A percentile compares a stretch with the other conserved stretches of the same genome.
phyloP scores from a whole-genome alignment of 1,140 invertebrate genomes.

The Lasioglossum baleicum region DNA sequence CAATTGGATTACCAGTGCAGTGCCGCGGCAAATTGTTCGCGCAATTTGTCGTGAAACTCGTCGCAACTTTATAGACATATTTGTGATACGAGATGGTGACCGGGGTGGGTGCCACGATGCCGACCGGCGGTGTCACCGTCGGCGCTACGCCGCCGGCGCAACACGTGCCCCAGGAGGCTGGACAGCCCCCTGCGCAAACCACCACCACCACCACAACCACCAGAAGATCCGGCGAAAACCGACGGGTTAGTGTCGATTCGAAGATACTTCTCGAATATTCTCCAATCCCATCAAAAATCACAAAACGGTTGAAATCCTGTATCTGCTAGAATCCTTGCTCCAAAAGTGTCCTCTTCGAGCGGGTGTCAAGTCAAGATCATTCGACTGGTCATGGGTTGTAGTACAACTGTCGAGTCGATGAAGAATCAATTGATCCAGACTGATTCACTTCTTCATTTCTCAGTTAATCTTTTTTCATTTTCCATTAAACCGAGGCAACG shows the following conservation, averaged over 20 bases:
- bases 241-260: constrained; percentile 74
- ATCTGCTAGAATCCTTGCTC: too few species aligned
- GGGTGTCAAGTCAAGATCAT: too few species aligned
- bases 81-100: constrained; percentile 74
- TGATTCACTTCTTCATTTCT: too few species aligned
- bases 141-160: constrained; percentile 76
- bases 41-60: constrained; percentile 11
- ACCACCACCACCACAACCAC: constrained; percentile 68
- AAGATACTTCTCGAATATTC: background rate
- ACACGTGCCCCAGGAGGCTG: constrained; percentile 78
- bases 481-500: too few species aligned
- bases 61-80: constrained; percentile 3
- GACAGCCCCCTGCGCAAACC: constrained; percentile 75
- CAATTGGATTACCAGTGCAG: constrained; percentile 66
- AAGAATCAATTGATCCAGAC: too few species aligned
- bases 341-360: too few species aligned
- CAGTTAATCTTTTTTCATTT: too few species aligned
- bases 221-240: constrained; percentile 77
- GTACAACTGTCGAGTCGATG: too few species aligned
- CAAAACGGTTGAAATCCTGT: too few species aligned
- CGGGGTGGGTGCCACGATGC: constrained; percentile 78
- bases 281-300: background rate
- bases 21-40: constrained; percentile 52
- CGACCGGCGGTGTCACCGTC: constrained; percentile 76
- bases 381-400: too few species aligned